Percentiles rank a stretch among this genome's conserved stretches.
Conservation (phyloP, 2,888 invertebrate species). For the Brenthis hecate region DNA sequence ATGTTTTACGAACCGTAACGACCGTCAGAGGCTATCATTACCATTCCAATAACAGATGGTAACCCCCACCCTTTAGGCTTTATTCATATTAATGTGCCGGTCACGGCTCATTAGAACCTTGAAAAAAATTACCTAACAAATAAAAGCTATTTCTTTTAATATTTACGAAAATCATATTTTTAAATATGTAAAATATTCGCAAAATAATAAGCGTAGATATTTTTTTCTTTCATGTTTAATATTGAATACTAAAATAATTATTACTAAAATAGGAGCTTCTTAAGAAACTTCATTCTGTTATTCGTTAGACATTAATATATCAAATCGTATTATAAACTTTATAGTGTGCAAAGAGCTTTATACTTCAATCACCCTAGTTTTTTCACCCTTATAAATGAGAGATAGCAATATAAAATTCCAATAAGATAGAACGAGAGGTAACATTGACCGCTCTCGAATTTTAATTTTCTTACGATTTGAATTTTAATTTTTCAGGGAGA, state of each 20-base stretch:
- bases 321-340: not conserved
- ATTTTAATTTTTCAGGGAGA: constrained; percentile 79
- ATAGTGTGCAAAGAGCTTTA: constrained; percentile 49
- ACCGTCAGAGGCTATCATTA: constrained; percentile 58
- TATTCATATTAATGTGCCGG: constrained; percentile 2
- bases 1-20: constrained; percentile 40
- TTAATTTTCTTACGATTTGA: constrained; percentile 83
- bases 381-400: constrained; percentile 44
- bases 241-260: no score
- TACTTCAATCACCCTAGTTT: constrained; percentile 67
- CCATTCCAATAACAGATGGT: constrained; percentile 59
- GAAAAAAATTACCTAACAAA: no score
- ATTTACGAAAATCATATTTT: no score
- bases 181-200: no score
- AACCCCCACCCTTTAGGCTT: constrained; percentile 46
- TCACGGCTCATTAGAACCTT: not conserved
- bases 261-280: no score
- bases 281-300: no score
- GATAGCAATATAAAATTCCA: constrained; percentile 31
- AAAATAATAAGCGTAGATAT: no score
- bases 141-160: no score
- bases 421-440: constrained; percentile 51
- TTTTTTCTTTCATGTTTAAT: no score
- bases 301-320: no score
- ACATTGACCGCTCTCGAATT: constrained; percentile 77